phyloP scores from a whole-genome alignment of 2,797 vertebrate species.

The Cynodonichthys magdalenae region DNA sequence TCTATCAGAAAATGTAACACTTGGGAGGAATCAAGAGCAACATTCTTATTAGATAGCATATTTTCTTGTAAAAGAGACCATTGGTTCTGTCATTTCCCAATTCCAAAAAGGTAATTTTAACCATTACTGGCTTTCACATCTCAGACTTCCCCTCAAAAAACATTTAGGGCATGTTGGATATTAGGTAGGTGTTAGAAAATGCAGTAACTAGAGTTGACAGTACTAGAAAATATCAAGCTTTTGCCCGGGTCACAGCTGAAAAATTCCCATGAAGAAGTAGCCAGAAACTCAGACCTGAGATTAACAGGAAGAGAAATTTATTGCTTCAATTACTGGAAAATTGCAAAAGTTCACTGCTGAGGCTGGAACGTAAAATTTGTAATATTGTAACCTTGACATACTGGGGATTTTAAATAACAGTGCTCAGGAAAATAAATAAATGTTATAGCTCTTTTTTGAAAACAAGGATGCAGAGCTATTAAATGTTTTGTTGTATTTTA shows the following conservation, averaged over 20 bases:
- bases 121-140: slow-evolving; percentile 35
- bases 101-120: slow-evolving; percentile 43
- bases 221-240: slow-evolving; percentile 65
- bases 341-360: slow-evolving; percentile 12
- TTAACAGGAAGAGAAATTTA: slow-evolving; percentile 39
- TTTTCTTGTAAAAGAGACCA: neutral
- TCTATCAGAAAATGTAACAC: neutral
- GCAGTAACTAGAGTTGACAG: slow-evolving; percentile 54
- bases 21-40: neutral
- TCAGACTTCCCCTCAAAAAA: slow-evolving; percentile 28
- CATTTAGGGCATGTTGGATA: slow-evolving; percentile 24
- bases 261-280: slow-evolving; percentile 60
- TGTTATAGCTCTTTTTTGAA: no score
- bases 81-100: slow-evolving; percentile 6
- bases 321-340: slow-evolving; percentile 34
- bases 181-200: slow-evolving; percentile 58
- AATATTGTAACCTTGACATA: slow-evolving; percentile 1
- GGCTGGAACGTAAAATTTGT: slow-evolving; percentile 14
- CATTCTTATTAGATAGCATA: neutral
- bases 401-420: neutral
- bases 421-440: neutral
- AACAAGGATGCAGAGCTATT: no score
- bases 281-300: slow-evolving; percentile 42
- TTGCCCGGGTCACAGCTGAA: slow-evolving; percentile 64
- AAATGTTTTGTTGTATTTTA: no score